phyloP scores from a whole-genome alignment of 2,113 vertebrate species.

The Ophthalmolycus amberensis region DNA sequence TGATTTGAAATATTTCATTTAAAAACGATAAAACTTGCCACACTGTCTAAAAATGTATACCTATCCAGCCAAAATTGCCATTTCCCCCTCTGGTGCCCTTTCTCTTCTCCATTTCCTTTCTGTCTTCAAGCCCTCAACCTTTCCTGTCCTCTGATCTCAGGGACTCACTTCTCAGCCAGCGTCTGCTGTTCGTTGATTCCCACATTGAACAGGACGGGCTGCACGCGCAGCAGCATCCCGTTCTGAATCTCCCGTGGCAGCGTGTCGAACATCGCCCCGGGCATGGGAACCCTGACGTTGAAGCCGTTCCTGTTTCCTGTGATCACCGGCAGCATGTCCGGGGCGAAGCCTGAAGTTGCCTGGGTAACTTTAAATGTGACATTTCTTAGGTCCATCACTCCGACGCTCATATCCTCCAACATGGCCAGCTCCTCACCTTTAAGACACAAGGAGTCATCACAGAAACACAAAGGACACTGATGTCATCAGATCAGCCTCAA shows the following conservation, averaged over 20 bases:
- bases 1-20: too few relatives aligned
- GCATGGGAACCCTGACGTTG: constrained; percentile 94
- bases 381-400: constrained; percentile 96
- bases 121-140: background rate
- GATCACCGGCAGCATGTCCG: constrained; percentile 97
- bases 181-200: constrained; percentile 99
- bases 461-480: background rate
- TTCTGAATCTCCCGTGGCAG: constrained; percentile 97
- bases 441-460: constrained; percentile 2
- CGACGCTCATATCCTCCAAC: constrained; percentile 98
- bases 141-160: background rate
- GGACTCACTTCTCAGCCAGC: constrained; percentile 93
- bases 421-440: constrained; percentile 96
- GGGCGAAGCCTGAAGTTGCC: constrained; percentile 88
- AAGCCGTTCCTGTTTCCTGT: constrained; percentile 97
- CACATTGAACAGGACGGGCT: constrained; percentile 96
- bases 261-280: constrained; percentile 91
- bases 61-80: background rate
- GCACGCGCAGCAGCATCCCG: constrained; percentile 97
- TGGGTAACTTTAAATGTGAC: constrained; percentile 99
- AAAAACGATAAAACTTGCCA: too few relatives aligned
- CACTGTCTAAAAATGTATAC: too few relatives aligned
- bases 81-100: background rate
- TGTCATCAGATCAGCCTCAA: background rate
- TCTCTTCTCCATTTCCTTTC: background rate